Evolutionary conservation across 2,113 vertebrate species (phyloP).

Genomic region (Alaudala cheleensis): DNA sequence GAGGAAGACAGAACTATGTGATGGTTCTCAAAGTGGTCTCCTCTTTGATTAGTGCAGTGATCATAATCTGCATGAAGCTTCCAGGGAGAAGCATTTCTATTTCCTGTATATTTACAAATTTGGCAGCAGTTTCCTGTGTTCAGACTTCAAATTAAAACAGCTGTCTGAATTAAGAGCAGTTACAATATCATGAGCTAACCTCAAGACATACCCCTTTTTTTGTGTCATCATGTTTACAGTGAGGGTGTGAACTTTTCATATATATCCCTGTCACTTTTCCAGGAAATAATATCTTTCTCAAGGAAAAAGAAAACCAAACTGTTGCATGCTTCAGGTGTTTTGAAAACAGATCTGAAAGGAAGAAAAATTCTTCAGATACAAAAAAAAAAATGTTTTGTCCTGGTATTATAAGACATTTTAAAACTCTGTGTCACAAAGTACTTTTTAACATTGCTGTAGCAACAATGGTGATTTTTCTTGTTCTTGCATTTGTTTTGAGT

Average conservation of each 20-base stretch:
- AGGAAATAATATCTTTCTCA: not conserved
- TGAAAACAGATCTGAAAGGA: not conserved
- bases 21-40: not conserved
- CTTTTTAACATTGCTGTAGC: not conserved
- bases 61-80: not conserved
- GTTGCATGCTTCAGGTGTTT: not conserved
- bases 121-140: not conserved
- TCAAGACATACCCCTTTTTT: not conserved
- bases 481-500: not conserved
- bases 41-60: not conserved
- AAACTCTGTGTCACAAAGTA: not conserved
- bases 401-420: not conserved
- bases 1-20: not conserved
- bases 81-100: not conserved
- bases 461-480: not conserved
- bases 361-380: not conserved
- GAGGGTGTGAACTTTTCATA: not conserved
- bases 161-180: not conserved
- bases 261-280: not conserved
- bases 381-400: not conserved
- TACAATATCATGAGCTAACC: not conserved
- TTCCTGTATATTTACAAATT: not conserved
- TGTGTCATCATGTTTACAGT: not conserved
- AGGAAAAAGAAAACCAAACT: not conserved
- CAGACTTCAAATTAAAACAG: not conserved